Base-by-base conservation (phyloP, 2,797 vertebrate genomes). In the Peromyscus eremicus region DNA sequence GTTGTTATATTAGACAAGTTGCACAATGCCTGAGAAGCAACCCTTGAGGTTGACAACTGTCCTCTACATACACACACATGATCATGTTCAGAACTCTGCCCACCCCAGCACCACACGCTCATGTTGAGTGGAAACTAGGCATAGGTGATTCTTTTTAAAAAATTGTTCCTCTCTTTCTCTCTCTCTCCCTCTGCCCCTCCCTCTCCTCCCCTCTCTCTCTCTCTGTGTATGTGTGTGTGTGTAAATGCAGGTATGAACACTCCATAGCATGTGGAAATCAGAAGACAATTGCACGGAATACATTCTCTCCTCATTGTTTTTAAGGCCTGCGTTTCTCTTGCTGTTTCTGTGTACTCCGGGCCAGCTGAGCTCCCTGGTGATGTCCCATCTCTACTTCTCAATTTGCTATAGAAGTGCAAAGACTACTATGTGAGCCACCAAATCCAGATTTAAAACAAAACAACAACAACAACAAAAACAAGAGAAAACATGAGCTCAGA, bases 71-170 rank as follows among this genome's bases (percentile, higher is more conserved):
- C 7, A 73, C 27, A 57, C 68, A 73, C 25, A 6, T 7, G 46
- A 6, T 37, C 49, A 71, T 2, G 2, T 71, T 55, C 8, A 55
- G 46, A 85, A 55, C 7, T 21, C 4, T 2, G 19, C 43, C 9
- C 0, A 27, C 1, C 7, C 46, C 14, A 0, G 40, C 17, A 52
- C 3, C 70, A 57, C 49, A 57, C 37, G 9, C n/a, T 57, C 68
- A 73, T 12, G n/a, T 17, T 40, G n/a, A 29, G 57, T 43, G 70
- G 27, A 88, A 32, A 73, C 34, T 37, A 57, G 25, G 25, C 37
- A 14, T 37, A 49, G 34, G 32, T 2, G 5, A 70, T 6, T 6
- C 29, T 49, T 27, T n/a, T 6, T 64, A n/a, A 49, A 52, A 80
- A 80, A 55, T 34, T 57, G 19, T 60, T 60, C 19, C 32, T 34